These are phyloP conservation scores for Noctilio leporinus DNA, from an alignment of 2,113 vertebrate genomes.

Conservation along the genomic window DNA sequence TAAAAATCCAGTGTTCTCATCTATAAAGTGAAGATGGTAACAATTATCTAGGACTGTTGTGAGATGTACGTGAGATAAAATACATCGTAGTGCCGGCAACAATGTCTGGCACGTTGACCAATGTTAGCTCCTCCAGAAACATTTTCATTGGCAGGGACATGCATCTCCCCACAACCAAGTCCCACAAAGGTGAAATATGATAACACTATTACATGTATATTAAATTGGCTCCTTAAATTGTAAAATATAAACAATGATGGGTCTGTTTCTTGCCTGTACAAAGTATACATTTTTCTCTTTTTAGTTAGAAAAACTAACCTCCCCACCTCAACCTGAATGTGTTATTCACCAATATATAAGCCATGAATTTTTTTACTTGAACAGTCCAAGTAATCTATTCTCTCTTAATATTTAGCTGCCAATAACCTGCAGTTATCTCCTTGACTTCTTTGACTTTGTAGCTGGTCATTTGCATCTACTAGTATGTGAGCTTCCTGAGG, in stretches of 20 bases:
- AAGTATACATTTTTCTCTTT: neutral
- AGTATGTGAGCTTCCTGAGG: neutral
- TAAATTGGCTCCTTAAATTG: neutral
- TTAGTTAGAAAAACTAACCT: neutral
- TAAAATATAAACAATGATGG: neutral
- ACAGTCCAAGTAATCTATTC: neutral
- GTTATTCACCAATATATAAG: neutral
- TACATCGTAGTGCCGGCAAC: neutral
- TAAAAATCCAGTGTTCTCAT: slow-evolving; percentile 19
- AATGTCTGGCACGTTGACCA: neutral
- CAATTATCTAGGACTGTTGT: neutral
- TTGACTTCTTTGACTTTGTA: neutral
- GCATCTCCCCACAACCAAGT: neutral
- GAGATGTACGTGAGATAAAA: neutral
- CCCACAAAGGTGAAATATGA: neutral
- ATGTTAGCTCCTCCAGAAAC: neutral
- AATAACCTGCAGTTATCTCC: neutral
- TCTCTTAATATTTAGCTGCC: neutral
- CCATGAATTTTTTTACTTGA: neutral
- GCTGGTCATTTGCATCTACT: neutral
- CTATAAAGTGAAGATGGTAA: neutral
- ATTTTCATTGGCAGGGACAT: accelerated
- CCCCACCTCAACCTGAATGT: neutral
- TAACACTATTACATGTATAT: neutral
- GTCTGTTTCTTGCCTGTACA: neutral